These are phyloP conservation scores for Aelia acuminata DNA, from an alignment of 2,888 invertebrate species.

Conservation along the genomic window DNA sequence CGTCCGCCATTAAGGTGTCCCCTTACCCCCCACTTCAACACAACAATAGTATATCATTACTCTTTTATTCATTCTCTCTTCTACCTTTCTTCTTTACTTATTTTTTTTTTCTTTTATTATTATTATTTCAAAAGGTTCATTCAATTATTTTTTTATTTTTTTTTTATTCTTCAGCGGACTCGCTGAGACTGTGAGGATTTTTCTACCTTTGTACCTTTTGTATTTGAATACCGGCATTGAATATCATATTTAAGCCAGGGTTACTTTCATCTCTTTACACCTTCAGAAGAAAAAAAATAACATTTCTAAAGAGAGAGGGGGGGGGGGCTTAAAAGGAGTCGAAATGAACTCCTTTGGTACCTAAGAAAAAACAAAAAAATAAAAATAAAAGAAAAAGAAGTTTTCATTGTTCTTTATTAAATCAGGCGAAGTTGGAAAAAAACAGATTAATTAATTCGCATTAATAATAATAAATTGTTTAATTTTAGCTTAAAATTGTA, in stretches of 20 bases:
- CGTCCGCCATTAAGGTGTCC: constrained; percentile 20
- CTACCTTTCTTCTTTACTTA: neutral
- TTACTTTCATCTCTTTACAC: constrained; percentile 50
- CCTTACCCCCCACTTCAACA: constrained; percentile 34
- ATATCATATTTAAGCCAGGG: constrained; percentile 51
- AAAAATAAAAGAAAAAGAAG: neutral
- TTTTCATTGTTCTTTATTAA: neutral
- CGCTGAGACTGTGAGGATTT: constrained; percentile 30
- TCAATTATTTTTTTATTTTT: constrained; percentile 43
- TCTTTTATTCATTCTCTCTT: constrained; percentile 34
- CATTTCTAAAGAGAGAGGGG: neutral
- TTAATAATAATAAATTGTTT: neutral
- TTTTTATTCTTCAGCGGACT: neutral
- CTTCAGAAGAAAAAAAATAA: constrained; percentile 30
- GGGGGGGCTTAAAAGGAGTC: neutral
- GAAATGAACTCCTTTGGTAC: neutral
- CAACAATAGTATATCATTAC: constrained; percentile 50
- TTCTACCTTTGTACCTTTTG: constrained; percentile 51
- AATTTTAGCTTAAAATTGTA: too few species aligned
- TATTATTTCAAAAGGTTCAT: constrained; percentile 28
- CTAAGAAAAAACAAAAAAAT: neutral
- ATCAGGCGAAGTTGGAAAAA: neutral
- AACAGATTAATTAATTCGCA: neutral
- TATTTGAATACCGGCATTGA: constrained; percentile 54
- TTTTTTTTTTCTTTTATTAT: neutral